These are phyloP conservation scores for Podarcis raffonei DNA, from an alignment of 2,113 vertebrate genomes.

Conservation along the genomic window DNA sequence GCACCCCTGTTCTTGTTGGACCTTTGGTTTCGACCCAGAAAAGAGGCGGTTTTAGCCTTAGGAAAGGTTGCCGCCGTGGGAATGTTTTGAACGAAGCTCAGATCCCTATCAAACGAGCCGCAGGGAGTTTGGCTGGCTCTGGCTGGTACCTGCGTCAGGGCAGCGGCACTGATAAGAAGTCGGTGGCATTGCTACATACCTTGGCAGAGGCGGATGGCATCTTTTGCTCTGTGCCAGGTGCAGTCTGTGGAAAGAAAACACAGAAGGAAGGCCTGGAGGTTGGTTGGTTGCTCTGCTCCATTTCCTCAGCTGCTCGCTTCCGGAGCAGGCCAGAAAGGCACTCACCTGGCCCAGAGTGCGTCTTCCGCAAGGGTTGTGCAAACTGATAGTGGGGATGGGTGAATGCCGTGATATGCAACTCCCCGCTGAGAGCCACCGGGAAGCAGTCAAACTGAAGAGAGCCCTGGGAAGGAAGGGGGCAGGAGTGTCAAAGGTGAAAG, in stretches of 20 bases:
- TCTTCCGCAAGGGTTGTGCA: conserved; percentile 48
- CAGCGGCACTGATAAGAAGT: fast-evolving
- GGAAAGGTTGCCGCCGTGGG: not conserved
- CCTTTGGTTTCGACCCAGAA: not conserved
- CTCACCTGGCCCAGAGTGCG: conserved; percentile 75
- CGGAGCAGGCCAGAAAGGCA: not conserved
- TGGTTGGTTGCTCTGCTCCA: not conserved
- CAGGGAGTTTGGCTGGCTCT: no score
- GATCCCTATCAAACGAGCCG: not conserved
- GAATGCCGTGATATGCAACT: conserved; percentile 67
- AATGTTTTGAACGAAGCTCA: not conserved
- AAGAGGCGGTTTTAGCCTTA: no score
- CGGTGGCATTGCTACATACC: conserved; percentile 52
- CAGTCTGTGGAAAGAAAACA: conserved; percentile 73
- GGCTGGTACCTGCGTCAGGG: no score
- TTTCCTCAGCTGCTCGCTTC: not conserved
- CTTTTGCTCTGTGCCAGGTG: conserved; percentile 56
- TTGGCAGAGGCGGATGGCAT: conserved; percentile 70
- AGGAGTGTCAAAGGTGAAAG: not conserved
- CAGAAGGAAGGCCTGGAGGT: not conserved
- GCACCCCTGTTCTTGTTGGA: not conserved
- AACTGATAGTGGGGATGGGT: conserved; percentile 35
- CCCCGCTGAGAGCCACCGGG: conserved; percentile 48
- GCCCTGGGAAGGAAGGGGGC: conserved; percentile 58
- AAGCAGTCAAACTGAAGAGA: conserved; percentile 76